These are phyloP conservation scores for Eretmocerus hayati DNA, from an alignment of 2,888 invertebrate genomes.

Conservation along the genomic window DNA sequence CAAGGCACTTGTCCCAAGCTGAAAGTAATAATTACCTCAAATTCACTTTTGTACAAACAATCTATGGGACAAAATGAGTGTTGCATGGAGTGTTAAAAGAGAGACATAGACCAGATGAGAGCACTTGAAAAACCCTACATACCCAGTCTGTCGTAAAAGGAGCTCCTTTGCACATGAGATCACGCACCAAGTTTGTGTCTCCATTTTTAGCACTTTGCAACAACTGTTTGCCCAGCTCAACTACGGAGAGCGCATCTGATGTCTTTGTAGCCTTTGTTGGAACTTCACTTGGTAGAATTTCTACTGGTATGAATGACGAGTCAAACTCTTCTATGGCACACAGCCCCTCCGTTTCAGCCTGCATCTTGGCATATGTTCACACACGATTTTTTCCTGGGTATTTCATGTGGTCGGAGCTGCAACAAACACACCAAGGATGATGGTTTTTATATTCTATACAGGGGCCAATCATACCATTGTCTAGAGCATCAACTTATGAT, in stretches of 20 bases:
- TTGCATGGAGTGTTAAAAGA: too few relatives aligned
- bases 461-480: too few relatives aligned
- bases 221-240: slow-evolving; percentile 79
- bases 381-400: background rate
- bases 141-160: slow-evolving; percentile 93
- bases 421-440: too few relatives aligned
- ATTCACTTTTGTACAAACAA: background rate
- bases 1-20: slow-evolving; percentile 85
- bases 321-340: slow-evolving; percentile 43
- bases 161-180: slow-evolving; percentile 77
- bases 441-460: too few relatives aligned
- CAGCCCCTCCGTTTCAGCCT: slow-evolving; percentile 42
- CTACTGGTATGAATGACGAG: slow-evolving; percentile 47
- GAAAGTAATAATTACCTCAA: slow-evolving; percentile 10
- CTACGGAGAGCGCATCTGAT: slow-evolving; percentile 48
- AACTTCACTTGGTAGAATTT: slow-evolving; percentile 23
- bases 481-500: too few relatives aligned
- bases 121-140: slow-evolving; percentile 35
- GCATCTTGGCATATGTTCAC: slow-evolving; percentile 33
- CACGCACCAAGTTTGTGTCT: slow-evolving; percentile 66
- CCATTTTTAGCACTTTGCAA: slow-evolving; percentile 74
- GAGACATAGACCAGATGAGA: background rate
- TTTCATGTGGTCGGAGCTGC: background rate
- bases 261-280: slow-evolving; percentile 7
- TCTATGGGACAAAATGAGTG: too few relatives aligned